Conservation (phyloP, 2,888 invertebrate species). For the Digitonthophagus gazella region DNA sequence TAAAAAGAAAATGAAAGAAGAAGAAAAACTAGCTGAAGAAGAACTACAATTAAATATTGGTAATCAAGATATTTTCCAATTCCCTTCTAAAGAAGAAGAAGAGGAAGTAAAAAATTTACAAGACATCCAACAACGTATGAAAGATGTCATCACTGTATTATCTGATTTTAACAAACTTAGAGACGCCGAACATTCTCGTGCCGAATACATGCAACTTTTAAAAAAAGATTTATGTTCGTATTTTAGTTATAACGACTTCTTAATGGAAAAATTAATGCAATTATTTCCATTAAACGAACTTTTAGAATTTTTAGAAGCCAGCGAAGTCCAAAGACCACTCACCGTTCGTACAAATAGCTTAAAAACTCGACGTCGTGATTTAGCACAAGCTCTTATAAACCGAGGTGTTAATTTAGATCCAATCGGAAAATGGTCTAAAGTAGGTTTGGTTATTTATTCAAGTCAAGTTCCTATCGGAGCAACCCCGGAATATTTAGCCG, state of each 20-base stretch:
- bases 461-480: conserved; percentile 96
- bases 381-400: conserved; percentile 92
- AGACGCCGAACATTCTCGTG: conserved; percentile 67
- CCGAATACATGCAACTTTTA: conserved; percentile 79
- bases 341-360: conserved; percentile 95
- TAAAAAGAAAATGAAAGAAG: conserved; percentile 67
- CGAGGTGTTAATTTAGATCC: conserved; percentile 98
- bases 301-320: conserved; percentile 93
- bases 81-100: conserved; percentile 71
- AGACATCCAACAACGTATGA: conserved; percentile 85
- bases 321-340: conserved; percentile 90
- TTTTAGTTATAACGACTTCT: conserved; percentile 95
- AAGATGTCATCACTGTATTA: conserved; percentile 77
- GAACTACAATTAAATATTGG: conserved; percentile 81
- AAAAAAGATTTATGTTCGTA: conserved; percentile 85
- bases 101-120: conserved; percentile 72
- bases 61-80: conserved; percentile 72
- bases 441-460: conserved; percentile 94
- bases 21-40: conserved; percentile 72
- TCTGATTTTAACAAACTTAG: conserved; percentile 74
- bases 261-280: conserved; percentile 90
- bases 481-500: conserved; percentile 97
- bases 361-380: conserved; percentile 86
- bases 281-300: conserved; percentile 84
- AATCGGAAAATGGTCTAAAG: conserved; percentile 85